Percentiles rank a stretch among this genome's conserved stretches.
phyloP scores from a whole-genome alignment of 2,113 vertebrate species.

The Thryonomys swinderianus region DNA sequence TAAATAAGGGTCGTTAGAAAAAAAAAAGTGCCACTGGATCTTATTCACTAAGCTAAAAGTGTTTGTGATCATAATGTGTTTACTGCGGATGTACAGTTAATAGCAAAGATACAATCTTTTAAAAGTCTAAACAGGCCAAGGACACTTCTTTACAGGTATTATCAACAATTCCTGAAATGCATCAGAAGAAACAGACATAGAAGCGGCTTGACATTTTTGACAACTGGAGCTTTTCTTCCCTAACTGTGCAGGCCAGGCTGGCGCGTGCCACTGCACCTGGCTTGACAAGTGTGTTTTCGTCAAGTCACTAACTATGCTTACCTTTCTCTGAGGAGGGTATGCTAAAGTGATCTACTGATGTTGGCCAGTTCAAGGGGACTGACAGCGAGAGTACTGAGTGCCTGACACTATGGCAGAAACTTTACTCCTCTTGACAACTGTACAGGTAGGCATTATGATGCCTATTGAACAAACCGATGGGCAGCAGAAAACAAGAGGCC shows the following conservation, averaged over 20 bases:
- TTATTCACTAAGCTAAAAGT: constrained; percentile 7
- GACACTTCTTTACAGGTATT: neutral
- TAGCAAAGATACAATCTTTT: neutral
- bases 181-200: neutral
- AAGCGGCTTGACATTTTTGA: neutral
- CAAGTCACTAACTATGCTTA: constrained; percentile 23
- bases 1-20: constrained; percentile 2
- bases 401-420: neutral
- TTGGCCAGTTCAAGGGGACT: neutral
- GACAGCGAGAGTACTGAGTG: neutral
- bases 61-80: neutral
- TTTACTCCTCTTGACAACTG: neutral
- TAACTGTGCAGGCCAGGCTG: neutral
- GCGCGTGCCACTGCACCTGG: neutral
- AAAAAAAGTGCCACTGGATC: constrained; percentile 27
- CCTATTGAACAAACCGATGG: neutral
- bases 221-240: neutral
- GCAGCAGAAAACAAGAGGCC: neutral
- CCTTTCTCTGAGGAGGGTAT: neutral
- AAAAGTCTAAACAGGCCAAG: neutral
- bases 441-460: neutral
- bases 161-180: neutral
- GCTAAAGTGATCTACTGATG: neutral
- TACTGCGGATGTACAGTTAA: neutral
- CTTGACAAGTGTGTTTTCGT: neutral